These are phyloP conservation scores for Thereuonema tuberculata DNA, from an alignment of 1,140 invertebrate genomes.

Conservation along the genomic window DNA sequence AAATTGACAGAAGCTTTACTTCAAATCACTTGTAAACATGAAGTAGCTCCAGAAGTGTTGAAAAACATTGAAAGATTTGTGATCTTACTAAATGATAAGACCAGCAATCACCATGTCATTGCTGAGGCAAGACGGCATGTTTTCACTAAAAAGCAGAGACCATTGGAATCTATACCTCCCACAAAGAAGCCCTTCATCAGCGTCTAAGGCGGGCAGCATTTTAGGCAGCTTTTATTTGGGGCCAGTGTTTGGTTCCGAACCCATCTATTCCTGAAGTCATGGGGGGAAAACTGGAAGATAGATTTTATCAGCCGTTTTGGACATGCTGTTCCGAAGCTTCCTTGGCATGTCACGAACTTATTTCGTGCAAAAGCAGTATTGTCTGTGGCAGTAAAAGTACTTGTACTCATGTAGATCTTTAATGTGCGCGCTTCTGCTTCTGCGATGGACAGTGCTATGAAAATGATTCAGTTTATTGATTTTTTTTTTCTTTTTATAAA, in stretches of 20 bases:
- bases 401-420: no score
- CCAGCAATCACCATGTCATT: background rate
- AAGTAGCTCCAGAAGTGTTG: background rate
- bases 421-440: background rate
- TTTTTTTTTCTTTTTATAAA: no score
- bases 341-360: background rate
- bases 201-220: background rate
- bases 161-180: background rate
- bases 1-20: background rate
- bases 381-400: background rate
- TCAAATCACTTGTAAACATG: background rate
- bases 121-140: background rate
- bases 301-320: slow-evolving; percentile 4
- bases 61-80: background rate
- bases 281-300: background rate
- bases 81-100: background rate
- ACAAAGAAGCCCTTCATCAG: background rate
- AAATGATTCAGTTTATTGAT: no score
- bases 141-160: slow-evolving; percentile 8
- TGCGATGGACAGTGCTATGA: background rate
- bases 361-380: background rate
- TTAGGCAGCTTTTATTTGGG: background rate
- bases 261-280: background rate
- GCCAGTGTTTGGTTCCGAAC: background rate
- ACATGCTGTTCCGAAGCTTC: background rate